These are phyloP conservation scores for Merluccius polli DNA, from an alignment of 2,797 vertebrate species.

Conservation along the genomic window DNA sequence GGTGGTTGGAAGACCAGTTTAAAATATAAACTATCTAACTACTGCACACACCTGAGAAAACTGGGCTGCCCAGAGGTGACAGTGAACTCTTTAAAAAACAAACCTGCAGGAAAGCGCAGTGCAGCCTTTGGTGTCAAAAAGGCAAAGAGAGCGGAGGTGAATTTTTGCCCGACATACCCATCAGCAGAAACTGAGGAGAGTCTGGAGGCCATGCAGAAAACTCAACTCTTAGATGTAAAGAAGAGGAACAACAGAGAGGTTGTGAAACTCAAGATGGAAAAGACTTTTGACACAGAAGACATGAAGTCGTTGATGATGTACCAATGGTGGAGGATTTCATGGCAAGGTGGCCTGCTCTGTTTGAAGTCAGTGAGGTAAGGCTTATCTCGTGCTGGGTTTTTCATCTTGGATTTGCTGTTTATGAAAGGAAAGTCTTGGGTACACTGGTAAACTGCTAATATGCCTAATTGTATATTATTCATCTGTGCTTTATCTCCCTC, in stretches of 20 bases:
- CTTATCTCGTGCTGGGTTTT: constrained; percentile 30
- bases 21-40: constrained; percentile 40
- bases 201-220: too few relatives aligned
- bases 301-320: constrained; percentile 28
- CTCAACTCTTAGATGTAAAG: not conserved
- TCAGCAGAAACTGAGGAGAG: constrained; percentile 18
- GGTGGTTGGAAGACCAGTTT: constrained; percentile 31
- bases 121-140: constrained; percentile 43
- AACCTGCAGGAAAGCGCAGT: constrained; percentile 18
- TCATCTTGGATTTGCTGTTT: constrained; percentile 9
- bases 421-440: constrained; percentile 26
- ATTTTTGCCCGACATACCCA: constrained; percentile 34
- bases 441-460: too few relatives aligned
- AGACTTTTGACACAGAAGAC: constrained; percentile 27
- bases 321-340: constrained; percentile 24
- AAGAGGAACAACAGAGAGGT: constrained; percentile 29
- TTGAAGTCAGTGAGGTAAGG: constrained; percentile 34
- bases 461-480: too few relatives aligned
- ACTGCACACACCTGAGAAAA: constrained; percentile 33
- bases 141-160: constrained; percentile 34
- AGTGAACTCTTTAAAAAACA: constrained; percentile 31
- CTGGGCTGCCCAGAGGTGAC: constrained; percentile 33
- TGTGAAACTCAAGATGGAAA: constrained; percentile 35
- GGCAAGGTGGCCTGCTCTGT: constrained; percentile 30
- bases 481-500: too few relatives aligned